Evolutionary conservation across 2,113 vertebrate genomes (phyloP), one percentile per base, ranked within the genome.

Genomic region (Hemiscyllium ocellatum): DNA sequence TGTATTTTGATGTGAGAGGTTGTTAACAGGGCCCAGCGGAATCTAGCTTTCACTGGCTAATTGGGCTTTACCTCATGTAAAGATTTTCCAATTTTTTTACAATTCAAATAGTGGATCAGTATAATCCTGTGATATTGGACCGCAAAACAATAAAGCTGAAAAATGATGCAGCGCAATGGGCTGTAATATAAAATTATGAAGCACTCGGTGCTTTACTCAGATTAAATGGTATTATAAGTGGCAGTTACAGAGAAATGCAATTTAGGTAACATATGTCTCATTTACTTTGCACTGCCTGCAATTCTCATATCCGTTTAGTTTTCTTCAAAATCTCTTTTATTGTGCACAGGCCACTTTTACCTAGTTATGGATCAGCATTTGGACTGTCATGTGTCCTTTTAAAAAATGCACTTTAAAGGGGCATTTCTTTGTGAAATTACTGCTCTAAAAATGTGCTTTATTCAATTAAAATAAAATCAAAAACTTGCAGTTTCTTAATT

Each of bases 11-110:
- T 42, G 56, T 91, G 87, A n/a, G 56, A 6, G 83, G 56, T 61
- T 66, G 89, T 93, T 93, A 93, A 93, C 93, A 70, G 93, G 93
- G 37, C 93, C 93, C 93, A 72, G 68, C 29, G 66, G 66, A 95
- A 95, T 70, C 66, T 95, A 50, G 93, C 68, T 47, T n/a, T 95
- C 93, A 50, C 42, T 17, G 17, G 42, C 66, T 95, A 95, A 95
- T 95, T 95, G 93, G 93, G 68, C 93, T 95, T 20, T 95, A 72
- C 19, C 7, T 95, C 66, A 69, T 47, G n/a, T 68, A 69, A 94
- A 68, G 91, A 94, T 94, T 94, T 94, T 94, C 42, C 61, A 68
- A 65, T 94, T 68, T 69, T 47, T 94, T 94, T 69, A 94, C 91
- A 94, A 91, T 42, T 94, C 66, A 94, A 69, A 20, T 69, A 42